Conservation (phyloP, 1,140 invertebrate genomes). For the Drosophila kikkawai region DNA sequence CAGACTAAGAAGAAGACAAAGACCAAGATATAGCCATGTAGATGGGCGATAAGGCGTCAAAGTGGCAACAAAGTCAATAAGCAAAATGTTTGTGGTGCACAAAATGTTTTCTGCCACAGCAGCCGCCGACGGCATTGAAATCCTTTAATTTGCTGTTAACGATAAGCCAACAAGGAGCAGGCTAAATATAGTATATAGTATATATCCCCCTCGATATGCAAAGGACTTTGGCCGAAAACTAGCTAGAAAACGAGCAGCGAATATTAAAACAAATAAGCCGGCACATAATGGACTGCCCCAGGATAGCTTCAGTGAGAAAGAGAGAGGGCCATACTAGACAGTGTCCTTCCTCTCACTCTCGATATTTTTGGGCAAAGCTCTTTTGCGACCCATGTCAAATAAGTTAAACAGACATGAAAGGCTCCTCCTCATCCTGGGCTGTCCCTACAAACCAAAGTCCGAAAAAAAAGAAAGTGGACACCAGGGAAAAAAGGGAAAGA, state of each 20-base stretch:
- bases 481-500: conserved; percentile 29
- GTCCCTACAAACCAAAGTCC: conserved; percentile 41
- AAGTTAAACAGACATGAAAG: conserved; percentile 70
- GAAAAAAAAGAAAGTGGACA: conserved; percentile 49
- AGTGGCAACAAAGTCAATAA: conserved; percentile 63
- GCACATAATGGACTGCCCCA: conserved; percentile 68
- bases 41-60: conserved; percentile 73
- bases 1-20: conserved; percentile 13
- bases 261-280: conserved; percentile 81
- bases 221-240: conserved; percentile 69
- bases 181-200: conserved; percentile 10
- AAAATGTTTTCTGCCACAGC: conserved; percentile 47
- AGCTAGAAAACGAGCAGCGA: conserved; percentile 74
- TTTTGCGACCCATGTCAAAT: conserved; percentile 72
- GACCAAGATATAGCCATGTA: conserved; percentile 43
- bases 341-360: conserved; percentile 11
- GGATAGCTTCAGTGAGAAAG: conserved; percentile 20
- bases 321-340: conserved; percentile 10
- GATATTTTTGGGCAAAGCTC: conserved; percentile 7
- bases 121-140: conserved; percentile 68
- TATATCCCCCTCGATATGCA: conserved; percentile 52
- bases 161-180: conserved; percentile 55
- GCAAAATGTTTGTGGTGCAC: conserved; percentile 50
- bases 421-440: conserved; percentile 16
- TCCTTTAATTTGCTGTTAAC: conserved; percentile 81